Base-by-base conservation (phyloP, 2,888 invertebrate genomes). In the Piscicola geometra region DNA sequence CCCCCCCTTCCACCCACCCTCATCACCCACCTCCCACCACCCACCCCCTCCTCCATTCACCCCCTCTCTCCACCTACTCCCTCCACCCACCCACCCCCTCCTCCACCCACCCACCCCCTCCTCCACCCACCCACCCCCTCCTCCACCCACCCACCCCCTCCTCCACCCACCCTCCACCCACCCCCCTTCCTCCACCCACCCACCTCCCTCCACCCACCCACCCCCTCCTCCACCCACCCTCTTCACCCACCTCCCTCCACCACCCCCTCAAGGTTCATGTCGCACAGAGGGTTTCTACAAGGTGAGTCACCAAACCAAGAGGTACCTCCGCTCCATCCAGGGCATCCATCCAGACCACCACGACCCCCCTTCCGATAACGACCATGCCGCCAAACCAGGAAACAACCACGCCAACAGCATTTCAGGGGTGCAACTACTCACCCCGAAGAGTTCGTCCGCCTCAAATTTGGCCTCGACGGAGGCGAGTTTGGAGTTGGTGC, bases 201-300 rank as follows among this genome's bases (percentile, higher is more conserved):
- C n/a, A n/a, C n/a, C n/a, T 41, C 41, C 9, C 41, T 41, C 5
- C 41, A 41, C 41, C n/a, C 41, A 41, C 41, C 41, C 5, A 41
- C 15, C 15, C 15, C 41, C 41, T 9, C 41, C 41, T 9, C 41
- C 15, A 41, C 41, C 41, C 5, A 5, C 41, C 5, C 15, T 28
- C 9, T 64, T 64, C 64, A 36, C 41, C n/a, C 3, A 3, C 64
- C 30, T 50, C 2, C 28, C 32, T 9, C 25, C 64, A 30, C 30
- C 35, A n/a, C 64, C 25, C 30, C 25, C 78, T 90, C 91, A 77
- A n/a, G 97, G 97, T 0, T 91, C 91, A 81, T 95, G 96, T 3
- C 89, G 98, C 76, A 93, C 95, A 0, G 95, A 98, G 86, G 98
- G 97, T 18, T 86, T 82, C 80, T 86, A 86, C 79, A 84, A 84